Conservation (phyloP, 2,888 invertebrate species). For the Acholoe squamosa region DNA sequence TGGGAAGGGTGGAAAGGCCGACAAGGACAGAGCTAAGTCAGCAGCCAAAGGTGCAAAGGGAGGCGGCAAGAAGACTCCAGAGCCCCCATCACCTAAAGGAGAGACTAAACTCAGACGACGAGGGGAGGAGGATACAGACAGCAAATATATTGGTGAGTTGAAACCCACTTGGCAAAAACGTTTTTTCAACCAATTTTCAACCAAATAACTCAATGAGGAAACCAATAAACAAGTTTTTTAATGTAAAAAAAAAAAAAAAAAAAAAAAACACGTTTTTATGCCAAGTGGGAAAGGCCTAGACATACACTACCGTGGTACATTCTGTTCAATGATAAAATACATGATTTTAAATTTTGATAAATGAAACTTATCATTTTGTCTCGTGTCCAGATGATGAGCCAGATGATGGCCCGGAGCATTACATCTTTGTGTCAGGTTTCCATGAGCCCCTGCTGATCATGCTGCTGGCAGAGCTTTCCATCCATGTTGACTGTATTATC, state of each 20-base stretch:
- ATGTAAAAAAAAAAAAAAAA: too few relatives aligned
- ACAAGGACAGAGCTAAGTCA: constrained; percentile 78
- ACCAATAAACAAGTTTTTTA: too few relatives aligned
- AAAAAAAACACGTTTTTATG: too few relatives aligned
- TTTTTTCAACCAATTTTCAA: too few relatives aligned
- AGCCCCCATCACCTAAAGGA: constrained; percentile 80
- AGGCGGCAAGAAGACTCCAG: constrained; percentile 81
- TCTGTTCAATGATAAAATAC: too few relatives aligned
- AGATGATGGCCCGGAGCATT: constrained; percentile 82
- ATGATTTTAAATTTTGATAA: too few relatives aligned
- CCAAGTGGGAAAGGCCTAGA: too few relatives aligned
- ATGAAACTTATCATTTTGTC: constrained; percentile 26
- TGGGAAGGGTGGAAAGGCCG: constrained; percentile 73
- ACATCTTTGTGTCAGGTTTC: constrained; percentile 81
- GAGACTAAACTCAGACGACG: constrained; percentile 82
- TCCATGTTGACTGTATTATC: constrained; percentile 77
- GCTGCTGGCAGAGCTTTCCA: constrained; percentile 78
- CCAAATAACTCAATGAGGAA: too few relatives aligned
- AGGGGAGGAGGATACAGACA: constrained; percentile 81
- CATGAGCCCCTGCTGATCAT: constrained; percentile 77
- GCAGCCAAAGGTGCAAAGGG: constrained; percentile 77
- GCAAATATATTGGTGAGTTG: constrained; percentile 81
- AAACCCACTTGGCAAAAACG: too few relatives aligned
- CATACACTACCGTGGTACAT: too few relatives aligned
- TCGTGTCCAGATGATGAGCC: constrained; percentile 82